Conservation (phyloP, 1,140 invertebrate species). For the Leptoteleia sp. region DNA sequence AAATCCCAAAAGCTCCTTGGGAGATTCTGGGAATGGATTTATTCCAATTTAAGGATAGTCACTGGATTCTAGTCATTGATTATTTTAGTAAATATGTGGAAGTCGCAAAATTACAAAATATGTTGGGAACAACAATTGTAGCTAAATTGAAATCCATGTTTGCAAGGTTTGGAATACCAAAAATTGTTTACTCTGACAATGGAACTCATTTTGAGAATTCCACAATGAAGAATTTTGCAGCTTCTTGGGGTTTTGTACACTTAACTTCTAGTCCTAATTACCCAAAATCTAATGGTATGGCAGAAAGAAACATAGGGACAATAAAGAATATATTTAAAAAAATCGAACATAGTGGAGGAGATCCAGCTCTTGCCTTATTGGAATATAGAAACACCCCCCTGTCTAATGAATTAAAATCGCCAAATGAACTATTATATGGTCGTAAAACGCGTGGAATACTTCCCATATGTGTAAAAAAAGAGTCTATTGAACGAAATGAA, state of each 20-base stretch:
- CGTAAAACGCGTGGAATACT: constrained; percentile 24
- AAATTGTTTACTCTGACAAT: constrained; percentile 37
- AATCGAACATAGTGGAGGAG: constrained; percentile 15
- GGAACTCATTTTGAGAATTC: constrained; percentile 45
- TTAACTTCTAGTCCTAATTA: constrained; percentile 41
- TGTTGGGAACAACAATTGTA: constrained; percentile 3
- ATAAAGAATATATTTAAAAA: constrained; percentile 51
- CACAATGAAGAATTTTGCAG: constrained; percentile 37
- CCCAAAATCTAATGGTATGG: constrained; percentile 53
- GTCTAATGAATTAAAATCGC: constrained; percentile 30
- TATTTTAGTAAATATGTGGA: constrained; percentile 59
- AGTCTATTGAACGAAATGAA: not conserved
- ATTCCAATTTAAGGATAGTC: constrained; percentile 22
- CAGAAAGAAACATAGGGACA: constrained; percentile 33
- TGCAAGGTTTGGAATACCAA: constrained; percentile 49
- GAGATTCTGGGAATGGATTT: constrained; percentile 42
- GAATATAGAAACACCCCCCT: constrained; percentile 56
- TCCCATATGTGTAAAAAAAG: constrained; percentile 3
- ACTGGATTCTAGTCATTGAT: constrained; percentile 49
- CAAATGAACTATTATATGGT: constrained; percentile 43
- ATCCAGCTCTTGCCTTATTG: constrained; percentile 37
- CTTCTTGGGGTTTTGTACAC: constrained; percentile 36
- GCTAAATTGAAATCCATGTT: constrained; percentile 43
- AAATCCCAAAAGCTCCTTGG: constrained; percentile 49
- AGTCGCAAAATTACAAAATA: constrained; percentile 41